These are phyloP conservation scores for Brachirus orientalis DNA, from an alignment of 2,113 vertebrate genomes.

Conservation along the genomic window DNA sequence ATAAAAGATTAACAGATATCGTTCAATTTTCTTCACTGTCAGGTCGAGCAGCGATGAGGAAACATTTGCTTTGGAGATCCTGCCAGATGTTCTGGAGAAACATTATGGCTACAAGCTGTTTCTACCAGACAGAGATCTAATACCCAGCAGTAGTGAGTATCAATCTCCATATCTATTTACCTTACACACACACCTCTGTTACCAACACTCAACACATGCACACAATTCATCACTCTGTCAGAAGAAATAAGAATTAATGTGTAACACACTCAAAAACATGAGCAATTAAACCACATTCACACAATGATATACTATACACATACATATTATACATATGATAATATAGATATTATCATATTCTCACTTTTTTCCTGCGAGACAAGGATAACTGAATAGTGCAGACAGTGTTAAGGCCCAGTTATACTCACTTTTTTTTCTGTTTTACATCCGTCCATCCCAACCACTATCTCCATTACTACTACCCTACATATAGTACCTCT, in stretches of 20 bases:
- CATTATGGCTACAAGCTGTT: conserved; percentile 99
- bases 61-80: conserved; percentile 95
- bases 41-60: conserved; percentile 95
- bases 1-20: too few species aligned
- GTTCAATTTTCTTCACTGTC: conserved; percentile 30
- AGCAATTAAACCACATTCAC: background rate
- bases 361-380: too few species aligned
- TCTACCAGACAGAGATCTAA: conserved; percentile 97
- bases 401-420: too few species aligned
- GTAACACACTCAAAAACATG: conserved; percentile 16
- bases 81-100: conserved; percentile 98
- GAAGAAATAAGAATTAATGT: conserved; percentile 48
- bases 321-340: too few species aligned
- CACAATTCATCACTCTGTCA: conserved; percentile 57
- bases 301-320: background rate
- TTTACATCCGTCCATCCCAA: too few species aligned
- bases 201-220: background rate
- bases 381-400: too few species aligned
- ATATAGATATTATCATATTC: too few species aligned
- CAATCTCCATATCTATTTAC: conserved; percentile 20
- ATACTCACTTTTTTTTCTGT: too few species aligned
- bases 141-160: conserved; percentile 97
- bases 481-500: too few species aligned
- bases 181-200: background rate
- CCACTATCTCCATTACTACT: too few species aligned